Conservation (phyloP, 1,140 invertebrate genomes). For the Schmidtea mediterranea region DNA sequence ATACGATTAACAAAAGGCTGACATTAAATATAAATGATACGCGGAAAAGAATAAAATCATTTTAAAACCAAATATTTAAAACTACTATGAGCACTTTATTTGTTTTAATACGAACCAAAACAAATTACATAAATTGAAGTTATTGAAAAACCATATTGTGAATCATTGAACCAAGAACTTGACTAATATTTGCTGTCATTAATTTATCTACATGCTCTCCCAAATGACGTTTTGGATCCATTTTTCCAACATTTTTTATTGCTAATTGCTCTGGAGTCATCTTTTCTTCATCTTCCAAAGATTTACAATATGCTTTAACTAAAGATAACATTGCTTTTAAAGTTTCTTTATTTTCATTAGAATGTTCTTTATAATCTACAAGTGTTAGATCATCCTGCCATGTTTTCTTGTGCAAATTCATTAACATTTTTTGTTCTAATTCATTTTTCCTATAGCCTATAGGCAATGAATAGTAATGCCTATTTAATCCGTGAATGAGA, state of each 20-base stretch:
- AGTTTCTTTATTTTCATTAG: constrained; percentile 51
- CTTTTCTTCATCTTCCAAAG: constrained; percentile 91
- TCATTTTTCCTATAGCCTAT: constrained; percentile 98
- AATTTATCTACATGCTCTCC: constrained; percentile 89
- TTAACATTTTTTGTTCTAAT: constrained; percentile 86
- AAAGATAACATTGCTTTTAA: constrained; percentile 84
- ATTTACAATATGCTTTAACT: constrained; percentile 93
- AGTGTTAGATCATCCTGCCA: constrained; percentile 94
- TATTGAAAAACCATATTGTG: constrained; percentile 84
- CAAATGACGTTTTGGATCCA: constrained; percentile 92
- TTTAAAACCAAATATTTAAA: no score
- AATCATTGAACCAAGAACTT: constrained; percentile 88
- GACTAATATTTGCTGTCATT: constrained; percentile 93
- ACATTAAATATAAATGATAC: no score
- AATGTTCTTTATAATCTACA: constrained; percentile 75
- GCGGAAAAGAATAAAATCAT: no score
- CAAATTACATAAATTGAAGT: no score
- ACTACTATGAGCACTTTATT: no score
- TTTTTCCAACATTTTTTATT: constrained; percentile 97
- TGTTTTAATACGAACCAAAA: no score
- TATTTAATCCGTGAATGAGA: constrained; percentile 84
- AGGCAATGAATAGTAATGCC: constrained; percentile 96
- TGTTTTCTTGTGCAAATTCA: constrained; percentile 93
- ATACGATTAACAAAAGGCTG: no score
- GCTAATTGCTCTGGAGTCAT: constrained; percentile 98